These are phyloP conservation scores for Pilophorus perplexus DNA, from an alignment of 2,888 invertebrate species.

Conservation along the genomic window DNA sequence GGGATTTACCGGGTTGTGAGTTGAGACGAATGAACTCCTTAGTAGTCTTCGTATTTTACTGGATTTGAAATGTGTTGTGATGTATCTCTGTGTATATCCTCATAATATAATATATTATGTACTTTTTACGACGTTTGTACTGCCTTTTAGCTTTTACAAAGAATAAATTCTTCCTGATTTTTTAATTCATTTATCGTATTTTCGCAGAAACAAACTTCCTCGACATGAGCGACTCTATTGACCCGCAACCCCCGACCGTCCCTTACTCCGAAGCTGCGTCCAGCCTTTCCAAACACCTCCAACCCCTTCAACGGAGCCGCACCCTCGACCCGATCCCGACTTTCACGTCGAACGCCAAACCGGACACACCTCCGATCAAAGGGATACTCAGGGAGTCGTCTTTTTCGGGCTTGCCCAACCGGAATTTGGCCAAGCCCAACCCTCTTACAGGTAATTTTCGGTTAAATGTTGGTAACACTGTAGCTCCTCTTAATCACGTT, in stretches of 20 bases:
- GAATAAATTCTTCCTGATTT: neutral
- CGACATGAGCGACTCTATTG: neutral
- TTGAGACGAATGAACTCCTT: too few relatives aligned
- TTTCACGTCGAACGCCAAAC: conserved; percentile 28
- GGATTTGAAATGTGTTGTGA: too few relatives aligned
- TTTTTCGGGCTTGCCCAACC: conserved; percentile 40
- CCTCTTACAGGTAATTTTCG: conserved; percentile 27
- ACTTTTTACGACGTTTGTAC: too few relatives aligned
- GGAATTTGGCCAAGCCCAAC: conserved; percentile 31
- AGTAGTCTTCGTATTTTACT: too few relatives aligned
- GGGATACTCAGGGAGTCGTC: conserved; percentile 49
- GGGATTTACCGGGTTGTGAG: too few relatives aligned
- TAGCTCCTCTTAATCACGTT: neutral
- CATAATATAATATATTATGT: too few relatives aligned
- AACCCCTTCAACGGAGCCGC: conserved; percentile 39
- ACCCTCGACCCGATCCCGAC: conserved; percentile 40
- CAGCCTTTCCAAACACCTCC: conserved; percentile 16
- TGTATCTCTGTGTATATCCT: too few relatives aligned
- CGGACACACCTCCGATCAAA: conserved; percentile 45
- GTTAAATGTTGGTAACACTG: too few relatives aligned
- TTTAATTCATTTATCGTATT: neutral
- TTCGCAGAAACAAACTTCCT: conserved; percentile 22
- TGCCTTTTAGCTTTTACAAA: too few relatives aligned
- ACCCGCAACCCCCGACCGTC: conserved; percentile 3
- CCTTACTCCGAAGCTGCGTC: neutral